Conservation (phyloP, 2,113 vertebrate species). For the Calypte anna region DNA sequence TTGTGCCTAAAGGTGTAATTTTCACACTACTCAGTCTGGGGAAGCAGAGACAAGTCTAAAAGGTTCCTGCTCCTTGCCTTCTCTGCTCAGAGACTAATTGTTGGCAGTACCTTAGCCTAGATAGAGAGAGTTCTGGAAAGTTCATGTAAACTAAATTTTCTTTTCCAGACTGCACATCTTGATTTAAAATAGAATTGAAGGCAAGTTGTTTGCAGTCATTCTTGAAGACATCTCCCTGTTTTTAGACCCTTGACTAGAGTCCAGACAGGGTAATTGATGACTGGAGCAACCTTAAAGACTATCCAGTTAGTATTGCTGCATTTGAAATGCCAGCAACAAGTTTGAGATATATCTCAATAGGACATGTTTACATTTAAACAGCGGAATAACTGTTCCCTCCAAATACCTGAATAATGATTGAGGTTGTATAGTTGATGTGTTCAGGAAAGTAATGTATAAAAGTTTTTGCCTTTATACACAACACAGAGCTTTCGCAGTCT, state of each 20-base stretch:
- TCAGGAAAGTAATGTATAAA: conserved; percentile 18
- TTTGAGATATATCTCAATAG: not conserved
- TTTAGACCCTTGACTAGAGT: not conserved
- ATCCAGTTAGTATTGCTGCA: not conserved
- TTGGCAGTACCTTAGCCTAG: not conserved
- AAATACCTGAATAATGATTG: conserved; percentile 38
- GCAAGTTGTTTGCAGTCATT: not conserved
- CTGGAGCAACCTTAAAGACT: not conserved
- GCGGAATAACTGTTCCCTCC: not conserved
- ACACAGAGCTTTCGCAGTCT: conserved; percentile 72
- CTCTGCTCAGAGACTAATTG: not conserved
- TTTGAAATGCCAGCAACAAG: not conserved
- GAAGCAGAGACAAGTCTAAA: not conserved
- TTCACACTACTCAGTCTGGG: not conserved
- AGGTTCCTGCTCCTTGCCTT: not conserved
- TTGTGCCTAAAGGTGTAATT: not conserved
- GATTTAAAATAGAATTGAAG: not conserved
- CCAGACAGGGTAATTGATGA: not conserved
- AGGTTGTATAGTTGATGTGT: conserved; percentile 25
- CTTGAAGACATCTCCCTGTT: not conserved
- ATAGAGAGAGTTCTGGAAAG: not conserved
- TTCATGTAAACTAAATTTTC: not conserved
- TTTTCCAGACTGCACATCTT: not conserved
- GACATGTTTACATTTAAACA: not conserved
- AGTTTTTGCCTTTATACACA: conserved; percentile 54